phyloP scores from a whole-genome alignment of 2,888 invertebrate species.

The Leptura quadrifasciata region DNA sequence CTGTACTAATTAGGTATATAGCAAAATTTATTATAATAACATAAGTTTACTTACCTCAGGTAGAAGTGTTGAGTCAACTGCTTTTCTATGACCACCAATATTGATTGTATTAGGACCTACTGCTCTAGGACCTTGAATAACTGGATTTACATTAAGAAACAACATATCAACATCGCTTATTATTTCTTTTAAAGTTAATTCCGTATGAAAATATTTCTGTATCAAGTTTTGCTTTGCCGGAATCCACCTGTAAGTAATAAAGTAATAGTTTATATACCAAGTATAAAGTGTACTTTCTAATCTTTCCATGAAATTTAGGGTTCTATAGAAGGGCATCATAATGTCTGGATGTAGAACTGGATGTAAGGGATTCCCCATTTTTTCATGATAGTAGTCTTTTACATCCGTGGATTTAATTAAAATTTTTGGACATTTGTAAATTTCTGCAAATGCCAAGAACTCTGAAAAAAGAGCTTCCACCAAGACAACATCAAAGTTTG shows the following conservation, averaged over 20 bases:
- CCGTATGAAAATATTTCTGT: background rate
- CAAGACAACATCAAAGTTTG: slow-evolving; percentile 12
- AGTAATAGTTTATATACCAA: background rate
- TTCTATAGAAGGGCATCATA: background rate
- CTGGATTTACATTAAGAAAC: slow-evolving; percentile 16
- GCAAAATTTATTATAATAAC: too few species aligned
- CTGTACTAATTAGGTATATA: background rate
- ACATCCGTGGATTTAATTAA: background rate
- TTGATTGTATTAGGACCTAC: slow-evolving; percentile 8
- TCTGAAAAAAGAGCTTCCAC: slow-evolving; percentile 9
- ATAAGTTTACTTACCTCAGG: too few species aligned
- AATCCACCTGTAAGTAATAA: background rate
- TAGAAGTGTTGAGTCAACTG: too few species aligned
- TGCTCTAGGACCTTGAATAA: slow-evolving; percentile 1
- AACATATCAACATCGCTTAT: slow-evolving; percentile 9
- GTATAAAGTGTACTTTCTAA: background rate
- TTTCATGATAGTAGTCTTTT: background rate
- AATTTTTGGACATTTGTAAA: slow-evolving; percentile 25
- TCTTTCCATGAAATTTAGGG: slow-evolving; percentile 4
- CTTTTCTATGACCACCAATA: background rate
- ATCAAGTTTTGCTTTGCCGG: background rate
- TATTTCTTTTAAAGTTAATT: background rate
- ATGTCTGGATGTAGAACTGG: slow-evolving; percentile 9
- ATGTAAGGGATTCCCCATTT: slow-evolving; percentile 15
- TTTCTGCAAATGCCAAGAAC: slow-evolving; percentile 11